phyloP scores from a whole-genome alignment of 2,113 vertebrate species.

The Dromas ardeola region DNA sequence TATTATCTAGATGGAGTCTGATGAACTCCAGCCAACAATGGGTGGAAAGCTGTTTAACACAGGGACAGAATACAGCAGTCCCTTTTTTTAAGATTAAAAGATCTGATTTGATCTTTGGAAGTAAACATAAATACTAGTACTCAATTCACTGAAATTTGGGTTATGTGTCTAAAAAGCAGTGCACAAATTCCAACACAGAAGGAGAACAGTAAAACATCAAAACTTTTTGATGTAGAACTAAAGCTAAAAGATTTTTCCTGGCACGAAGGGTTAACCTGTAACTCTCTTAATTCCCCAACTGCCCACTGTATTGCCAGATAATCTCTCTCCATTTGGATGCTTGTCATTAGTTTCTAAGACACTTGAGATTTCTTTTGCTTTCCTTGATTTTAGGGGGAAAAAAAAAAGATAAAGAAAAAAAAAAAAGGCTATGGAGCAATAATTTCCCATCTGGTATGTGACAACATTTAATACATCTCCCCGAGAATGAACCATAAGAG shows the following conservation, averaged over 20 bases:
- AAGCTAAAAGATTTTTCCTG: background rate
- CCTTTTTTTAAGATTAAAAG: background rate
- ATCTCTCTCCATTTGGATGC: background rate
- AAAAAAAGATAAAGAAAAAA: background rate
- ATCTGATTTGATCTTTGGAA: background rate
- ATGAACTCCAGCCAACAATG: background rate
- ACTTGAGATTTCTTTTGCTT: background rate
- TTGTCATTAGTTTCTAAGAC: background rate
- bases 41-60: background rate
- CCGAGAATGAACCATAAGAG: background rate
- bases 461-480: background rate
- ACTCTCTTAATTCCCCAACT: background rate
- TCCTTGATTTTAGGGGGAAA: background rate
- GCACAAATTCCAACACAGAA: background rate
- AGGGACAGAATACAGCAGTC: background rate
- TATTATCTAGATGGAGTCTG: background rate
- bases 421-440: background rate
- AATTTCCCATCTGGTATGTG: background rate
- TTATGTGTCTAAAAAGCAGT: background rate
- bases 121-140: background rate
- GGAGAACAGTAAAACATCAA: background rate
- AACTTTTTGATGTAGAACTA: background rate
- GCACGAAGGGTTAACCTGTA: background rate
- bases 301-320: background rate
- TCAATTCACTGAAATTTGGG: background rate